Conservation (phyloP, 2,888 invertebrate species). For the Xylophagus ater region DNA sequence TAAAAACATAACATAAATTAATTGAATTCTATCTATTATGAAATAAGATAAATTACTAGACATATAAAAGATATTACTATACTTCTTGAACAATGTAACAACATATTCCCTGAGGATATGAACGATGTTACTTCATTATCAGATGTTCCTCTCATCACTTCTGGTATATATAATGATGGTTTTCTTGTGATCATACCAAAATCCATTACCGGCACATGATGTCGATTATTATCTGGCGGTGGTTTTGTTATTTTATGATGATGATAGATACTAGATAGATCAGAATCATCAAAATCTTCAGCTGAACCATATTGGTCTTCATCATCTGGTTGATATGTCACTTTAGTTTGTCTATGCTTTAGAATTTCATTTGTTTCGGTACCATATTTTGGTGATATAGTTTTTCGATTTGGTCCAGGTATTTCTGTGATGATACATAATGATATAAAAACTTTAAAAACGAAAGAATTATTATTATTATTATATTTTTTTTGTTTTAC, state of each 20-base stretch:
- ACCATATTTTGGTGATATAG: conserved; percentile 42
- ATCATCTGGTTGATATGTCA: conserved; percentile 44
- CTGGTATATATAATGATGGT: conserved; percentile 29
- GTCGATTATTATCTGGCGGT: conserved; percentile 16
- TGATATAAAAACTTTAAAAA: no score
- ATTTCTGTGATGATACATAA: conserved; percentile 52
- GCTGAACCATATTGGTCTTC: conserved; percentile 61
- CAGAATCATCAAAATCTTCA: conserved; percentile 53
- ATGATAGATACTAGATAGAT: conserved; percentile 33
- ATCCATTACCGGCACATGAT: conserved; percentile 19
- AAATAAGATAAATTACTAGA: conserved; percentile 3
- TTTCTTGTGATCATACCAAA: conserved; percentile 31
- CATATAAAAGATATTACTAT: conserved; percentile 5
- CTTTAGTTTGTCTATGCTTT: conserved; percentile 34
- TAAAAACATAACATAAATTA: no score
- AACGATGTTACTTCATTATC: conserved; percentile 30
- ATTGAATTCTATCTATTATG: no score
- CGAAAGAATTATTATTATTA: no score
- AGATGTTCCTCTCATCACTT: conserved; percentile 23
- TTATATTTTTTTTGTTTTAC: conserved; percentile 45
- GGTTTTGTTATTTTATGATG: conserved; percentile 34
- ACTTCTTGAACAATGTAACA: background rate
- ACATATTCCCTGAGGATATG: conserved; percentile 18
- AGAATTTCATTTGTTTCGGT: conserved; percentile 39
- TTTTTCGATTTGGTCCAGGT: conserved; percentile 54